phyloP scores from a whole-genome alignment of 2,113 vertebrate species.

The Galemys pyrenaicus region DNA sequence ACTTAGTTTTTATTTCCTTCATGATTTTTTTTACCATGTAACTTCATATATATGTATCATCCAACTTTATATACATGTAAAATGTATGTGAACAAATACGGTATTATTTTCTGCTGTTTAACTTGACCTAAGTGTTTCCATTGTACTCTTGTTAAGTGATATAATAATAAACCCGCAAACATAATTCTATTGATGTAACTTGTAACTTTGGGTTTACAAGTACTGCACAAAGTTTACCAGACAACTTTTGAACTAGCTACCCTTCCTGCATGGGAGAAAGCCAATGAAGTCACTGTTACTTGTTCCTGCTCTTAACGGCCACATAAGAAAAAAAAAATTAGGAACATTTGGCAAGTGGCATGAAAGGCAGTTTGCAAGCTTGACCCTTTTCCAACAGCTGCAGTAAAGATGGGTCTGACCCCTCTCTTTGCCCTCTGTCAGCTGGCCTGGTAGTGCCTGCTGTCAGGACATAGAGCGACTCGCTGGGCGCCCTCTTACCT shows the following conservation, averaged over 20 bases:
- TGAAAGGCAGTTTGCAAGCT: constrained; percentile 33
- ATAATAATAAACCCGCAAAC: neutral
- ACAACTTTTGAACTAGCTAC: neutral
- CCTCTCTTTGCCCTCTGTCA: constrained; percentile 33
- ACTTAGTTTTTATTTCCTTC: neutral
- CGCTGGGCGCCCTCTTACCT: constrained; percentile 14
- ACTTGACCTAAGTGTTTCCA: neutral
- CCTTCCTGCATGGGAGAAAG: neutral
- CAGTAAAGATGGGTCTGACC: neutral
- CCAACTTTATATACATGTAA: neutral
- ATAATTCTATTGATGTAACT: neutral
- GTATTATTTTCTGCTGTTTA: constrained; percentile 25
- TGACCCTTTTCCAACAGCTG: constrained; percentile 36
- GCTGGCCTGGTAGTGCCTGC: neutral
- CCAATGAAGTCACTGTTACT: constrained; percentile 37
- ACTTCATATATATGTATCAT: neutral
- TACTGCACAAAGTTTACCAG: neutral
- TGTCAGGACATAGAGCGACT: neutral
- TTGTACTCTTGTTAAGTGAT: neutral
- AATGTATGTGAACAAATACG: neutral
- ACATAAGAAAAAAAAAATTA: neutral
- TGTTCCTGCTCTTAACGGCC: neutral
- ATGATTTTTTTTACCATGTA: neutral
- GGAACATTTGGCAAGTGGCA: constrained; percentile 42
- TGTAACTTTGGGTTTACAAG: neutral